These are phyloP conservation scores for Mormyrus iriodes DNA, from an alignment of 2,113 vertebrate genomes.

Conservation along the genomic window DNA sequence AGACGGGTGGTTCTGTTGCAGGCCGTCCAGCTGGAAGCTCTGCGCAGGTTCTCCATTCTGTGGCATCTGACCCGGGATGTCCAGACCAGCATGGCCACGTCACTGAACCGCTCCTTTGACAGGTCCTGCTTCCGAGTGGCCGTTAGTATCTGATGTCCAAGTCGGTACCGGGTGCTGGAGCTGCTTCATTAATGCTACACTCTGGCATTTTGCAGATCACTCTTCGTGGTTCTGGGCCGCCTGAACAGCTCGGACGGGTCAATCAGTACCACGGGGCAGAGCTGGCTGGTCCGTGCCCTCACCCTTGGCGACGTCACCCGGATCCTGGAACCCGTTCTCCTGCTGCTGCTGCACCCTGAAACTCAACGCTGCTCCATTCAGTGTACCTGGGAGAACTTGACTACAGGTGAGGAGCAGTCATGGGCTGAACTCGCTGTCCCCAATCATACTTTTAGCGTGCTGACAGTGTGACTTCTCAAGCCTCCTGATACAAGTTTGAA, in stretches of 20 bases:
- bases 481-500: background rate
- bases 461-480: background rate
- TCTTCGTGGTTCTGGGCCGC: slow-evolving; percentile 93
- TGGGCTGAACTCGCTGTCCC: background rate
- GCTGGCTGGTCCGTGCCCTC: slow-evolving; percentile 85
- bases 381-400: slow-evolving; percentile 70
- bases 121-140: slow-evolving; percentile 57
- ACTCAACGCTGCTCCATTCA: slow-evolving; percentile 81
- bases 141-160: background rate
- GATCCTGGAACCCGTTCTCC: slow-evolving; percentile 88
- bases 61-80: slow-evolving; percentile 96
- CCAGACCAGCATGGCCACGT: slow-evolving; percentile 76
- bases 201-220: slow-evolving; percentile 62
- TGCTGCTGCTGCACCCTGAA: slow-evolving; percentile 84
- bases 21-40: slow-evolving; percentile 80
- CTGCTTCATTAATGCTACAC: slow-evolving; percentile 1
- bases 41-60: slow-evolving; percentile 87
- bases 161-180: background rate
- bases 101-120: slow-evolving; percentile 87
- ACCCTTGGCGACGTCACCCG: slow-evolving; percentile 83
- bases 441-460: background rate
- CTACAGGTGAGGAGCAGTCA: slow-evolving; percentile 58
- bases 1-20: slow-evolving; percentile 36
- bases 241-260: slow-evolving; percentile 80
- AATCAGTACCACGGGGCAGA: slow-evolving; percentile 79